A percentile compares a stretch with the other conserved stretches of the same genome.
These are phyloP conservation scores for Scomberomorus guttatus DNA, from an alignment of 2,797 vertebrate genomes.

Conservation along the genomic window DNA sequence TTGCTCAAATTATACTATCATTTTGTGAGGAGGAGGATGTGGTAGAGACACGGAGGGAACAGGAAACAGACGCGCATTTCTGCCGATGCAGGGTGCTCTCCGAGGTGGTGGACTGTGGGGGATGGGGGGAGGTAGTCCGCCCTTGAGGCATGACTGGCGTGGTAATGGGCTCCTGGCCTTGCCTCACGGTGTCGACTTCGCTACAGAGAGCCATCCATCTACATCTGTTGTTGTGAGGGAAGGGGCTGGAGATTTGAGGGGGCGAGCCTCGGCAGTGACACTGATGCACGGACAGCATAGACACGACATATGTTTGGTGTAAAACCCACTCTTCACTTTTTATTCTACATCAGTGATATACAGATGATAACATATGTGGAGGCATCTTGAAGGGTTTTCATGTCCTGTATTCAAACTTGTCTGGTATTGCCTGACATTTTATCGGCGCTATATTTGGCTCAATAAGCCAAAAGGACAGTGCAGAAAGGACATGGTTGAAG, in stretches of 20 bases:
- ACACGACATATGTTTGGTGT: conserved; percentile 14
- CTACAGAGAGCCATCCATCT: conserved; percentile 55
- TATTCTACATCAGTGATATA: conserved; percentile 21
- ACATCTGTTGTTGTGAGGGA: conserved; percentile 46
- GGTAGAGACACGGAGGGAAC: background rate
- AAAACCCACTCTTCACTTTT: conserved; percentile 32
- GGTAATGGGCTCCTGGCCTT: conserved; percentile 67
- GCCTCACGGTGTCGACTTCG: conserved; percentile 46
- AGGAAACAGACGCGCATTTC: conserved; percentile 25
- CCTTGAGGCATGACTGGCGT: conserved; percentile 80
- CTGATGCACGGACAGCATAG: conserved; percentile 8
- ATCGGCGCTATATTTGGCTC: background rate
- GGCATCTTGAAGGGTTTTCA: conserved; percentile 19
- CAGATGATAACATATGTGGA: conserved; percentile 7
- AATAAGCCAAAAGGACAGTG: conserved; percentile 24
- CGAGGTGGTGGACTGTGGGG: conserved; percentile 22
- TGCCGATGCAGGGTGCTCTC: conserved; percentile 39
- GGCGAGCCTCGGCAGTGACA: background rate
- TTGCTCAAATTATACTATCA: conserved; percentile 22
- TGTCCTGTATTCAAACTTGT: conserved; percentile 19
- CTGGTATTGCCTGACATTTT: conserved; percentile 21
- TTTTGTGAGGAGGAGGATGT: conserved; percentile 1
- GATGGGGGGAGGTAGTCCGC: conserved; percentile 31
- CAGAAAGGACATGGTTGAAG: conserved; percentile 26
- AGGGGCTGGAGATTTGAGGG: conserved; percentile 20